These are phyloP conservation scores for Psittacula cyanocephala DNA, from an alignment of 2,113 vertebrate genomes.

Conservation along the genomic window DNA sequence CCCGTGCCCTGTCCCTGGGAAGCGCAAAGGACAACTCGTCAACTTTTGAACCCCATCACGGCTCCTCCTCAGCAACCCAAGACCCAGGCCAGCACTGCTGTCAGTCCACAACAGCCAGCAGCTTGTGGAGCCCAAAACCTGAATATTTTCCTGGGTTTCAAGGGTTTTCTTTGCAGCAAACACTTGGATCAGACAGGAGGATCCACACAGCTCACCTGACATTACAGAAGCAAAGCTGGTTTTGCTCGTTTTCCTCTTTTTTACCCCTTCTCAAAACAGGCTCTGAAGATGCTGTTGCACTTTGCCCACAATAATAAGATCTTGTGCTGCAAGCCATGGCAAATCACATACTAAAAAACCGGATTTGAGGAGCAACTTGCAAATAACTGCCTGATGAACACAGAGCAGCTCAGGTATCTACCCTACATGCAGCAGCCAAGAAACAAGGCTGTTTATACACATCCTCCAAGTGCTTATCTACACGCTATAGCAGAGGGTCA, in stretches of 20 bases:
- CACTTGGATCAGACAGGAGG: background rate
- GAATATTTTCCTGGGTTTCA: accelerated
- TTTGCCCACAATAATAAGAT: background rate
- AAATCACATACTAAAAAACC: background rate
- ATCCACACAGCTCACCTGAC: background rate
- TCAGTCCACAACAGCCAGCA: background rate
- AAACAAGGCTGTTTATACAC: background rate
- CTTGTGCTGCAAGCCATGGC: accelerated
- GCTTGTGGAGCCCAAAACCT: accelerated
- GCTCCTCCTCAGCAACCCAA: background rate
- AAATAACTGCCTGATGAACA: background rate
- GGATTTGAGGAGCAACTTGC: background rate
- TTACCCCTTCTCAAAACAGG: background rate
- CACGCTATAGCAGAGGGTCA: accelerated
- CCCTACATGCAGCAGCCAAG: background rate
- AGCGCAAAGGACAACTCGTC: background rate
- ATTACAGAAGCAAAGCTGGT: accelerated
- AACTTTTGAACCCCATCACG: accelerated
- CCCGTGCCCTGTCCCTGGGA: background rate
- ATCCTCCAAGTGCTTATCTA: background rate
- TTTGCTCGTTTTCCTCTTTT: background rate
- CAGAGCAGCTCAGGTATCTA: background rate
- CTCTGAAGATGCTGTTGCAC: background rate
- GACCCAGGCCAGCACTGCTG: background rate
- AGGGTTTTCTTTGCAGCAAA: background rate